Conservation (phyloP, 2,797 vertebrate genomes). For the Spinus olivaceus region DNA sequence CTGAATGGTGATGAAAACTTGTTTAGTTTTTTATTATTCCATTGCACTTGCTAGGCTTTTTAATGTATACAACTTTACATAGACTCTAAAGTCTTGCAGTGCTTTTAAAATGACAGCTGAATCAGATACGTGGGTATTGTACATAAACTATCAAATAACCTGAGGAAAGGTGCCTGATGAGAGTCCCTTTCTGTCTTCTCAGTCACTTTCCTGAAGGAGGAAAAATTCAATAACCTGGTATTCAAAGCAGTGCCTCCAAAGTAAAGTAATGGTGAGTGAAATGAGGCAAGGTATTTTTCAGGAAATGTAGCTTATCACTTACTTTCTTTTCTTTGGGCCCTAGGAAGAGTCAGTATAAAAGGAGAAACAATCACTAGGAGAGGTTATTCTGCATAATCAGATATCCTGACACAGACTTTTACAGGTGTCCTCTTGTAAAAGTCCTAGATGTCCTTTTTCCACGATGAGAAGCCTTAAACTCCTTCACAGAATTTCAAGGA, state of each 20-base stretch:
- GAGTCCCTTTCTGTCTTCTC: background rate
- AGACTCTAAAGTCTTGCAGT: background rate
- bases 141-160: background rate
- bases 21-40: background rate
- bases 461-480: background rate
- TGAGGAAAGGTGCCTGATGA: background rate
- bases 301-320: background rate
- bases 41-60: background rate
- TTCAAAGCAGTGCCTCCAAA: background rate
- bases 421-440: background rate
- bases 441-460: background rate
- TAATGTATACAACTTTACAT: background rate
- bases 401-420: background rate
- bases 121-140: background rate
- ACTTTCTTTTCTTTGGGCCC: background rate
- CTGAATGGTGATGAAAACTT: background rate
- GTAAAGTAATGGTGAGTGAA: background rate
- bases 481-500: background rate
- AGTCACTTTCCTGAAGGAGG: background rate
- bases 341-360: background rate
- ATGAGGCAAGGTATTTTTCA: background rate
- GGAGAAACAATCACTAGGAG: background rate
- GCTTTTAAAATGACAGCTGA: background rate
- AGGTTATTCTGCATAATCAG: background rate
- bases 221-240: background rate